These are phyloP conservation scores for Acholoe squamosa DNA, from an alignment of 2,888 invertebrate genomes.

Conservation along the genomic window DNA sequence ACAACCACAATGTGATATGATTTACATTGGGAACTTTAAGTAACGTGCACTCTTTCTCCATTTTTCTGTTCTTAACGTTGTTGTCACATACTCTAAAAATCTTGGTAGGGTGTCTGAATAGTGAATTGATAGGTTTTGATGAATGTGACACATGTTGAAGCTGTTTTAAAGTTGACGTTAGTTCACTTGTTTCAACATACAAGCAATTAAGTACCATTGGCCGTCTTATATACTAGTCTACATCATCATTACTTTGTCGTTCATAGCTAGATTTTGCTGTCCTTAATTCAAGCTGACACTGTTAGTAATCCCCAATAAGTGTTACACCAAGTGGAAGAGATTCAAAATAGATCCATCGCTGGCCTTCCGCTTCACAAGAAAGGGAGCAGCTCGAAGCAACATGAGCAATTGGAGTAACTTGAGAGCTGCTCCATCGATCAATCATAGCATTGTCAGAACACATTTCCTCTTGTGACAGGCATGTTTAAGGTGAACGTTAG, in stretches of 20 bases:
- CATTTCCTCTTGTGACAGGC: constrained; percentile 18
- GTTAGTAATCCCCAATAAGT: neutral
- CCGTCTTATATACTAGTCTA: too few species aligned
- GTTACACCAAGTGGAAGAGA: neutral
- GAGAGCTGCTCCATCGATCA: constrained; percentile 37
- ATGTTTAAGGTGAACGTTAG: neutral
- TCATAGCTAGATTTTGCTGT: neutral
- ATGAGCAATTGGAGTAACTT: constrained; percentile 9
- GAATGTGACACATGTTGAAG: too few species aligned
- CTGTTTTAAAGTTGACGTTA: too few species aligned
- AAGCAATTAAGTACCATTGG: too few species aligned
- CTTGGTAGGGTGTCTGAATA: too few species aligned
- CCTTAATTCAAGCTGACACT: neutral
- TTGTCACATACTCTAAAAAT: too few species aligned
- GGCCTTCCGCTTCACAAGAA: neutral
- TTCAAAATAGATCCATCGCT: constrained; percentile 33
- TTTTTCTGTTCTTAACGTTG: too few species aligned
- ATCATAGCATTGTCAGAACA: constrained; percentile 15
- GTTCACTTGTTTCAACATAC: too few species aligned
- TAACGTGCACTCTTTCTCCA: too few species aligned
- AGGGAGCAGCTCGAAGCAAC: neutral
- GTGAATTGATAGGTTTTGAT: too few species aligned
- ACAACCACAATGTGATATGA: too few species aligned
- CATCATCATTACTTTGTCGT: neutral
- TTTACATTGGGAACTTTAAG: too few species aligned